Evolutionary conservation across 2,797 vertebrate genomes (phyloP).

Genomic region (Dallia pectoralis): DNA sequence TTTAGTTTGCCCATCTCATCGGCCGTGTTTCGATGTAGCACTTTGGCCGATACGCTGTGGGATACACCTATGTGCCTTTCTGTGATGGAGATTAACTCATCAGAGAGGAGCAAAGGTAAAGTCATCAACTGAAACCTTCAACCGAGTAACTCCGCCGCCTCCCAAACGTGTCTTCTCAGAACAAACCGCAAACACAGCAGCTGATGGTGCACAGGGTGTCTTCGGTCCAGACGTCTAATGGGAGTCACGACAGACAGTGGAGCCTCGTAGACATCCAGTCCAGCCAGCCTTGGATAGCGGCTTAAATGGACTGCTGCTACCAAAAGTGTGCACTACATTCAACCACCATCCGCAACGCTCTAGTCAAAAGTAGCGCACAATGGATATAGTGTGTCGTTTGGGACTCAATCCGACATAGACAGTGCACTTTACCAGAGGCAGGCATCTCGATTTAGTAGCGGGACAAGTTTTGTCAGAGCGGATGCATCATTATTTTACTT

Average conservation of each 20-base stretch:
- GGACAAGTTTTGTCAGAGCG: too few species aligned
- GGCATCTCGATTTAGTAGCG: too few species aligned
- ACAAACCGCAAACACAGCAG: neutral
- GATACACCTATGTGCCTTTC: neutral
- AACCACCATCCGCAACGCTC: too few species aligned
- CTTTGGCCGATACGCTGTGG: neutral
- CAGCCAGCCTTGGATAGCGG: too few species aligned
- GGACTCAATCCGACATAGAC: neutral
- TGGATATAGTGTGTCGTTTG: neutral
- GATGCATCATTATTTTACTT: too few species aligned
- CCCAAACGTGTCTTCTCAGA: neutral
- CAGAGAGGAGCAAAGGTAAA: neutral
- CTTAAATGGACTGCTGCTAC: too few species aligned
- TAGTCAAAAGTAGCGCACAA: too few species aligned
- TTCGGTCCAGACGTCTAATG: neutral
- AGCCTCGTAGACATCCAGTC: neutral
- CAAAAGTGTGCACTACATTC: too few species aligned
- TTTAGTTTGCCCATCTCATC: neutral
- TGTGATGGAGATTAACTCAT: neutral
- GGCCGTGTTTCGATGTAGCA: neutral
- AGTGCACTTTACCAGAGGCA: too few species aligned
- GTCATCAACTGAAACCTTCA: neutral
- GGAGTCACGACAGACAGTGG: neutral
- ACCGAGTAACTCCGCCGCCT: neutral
- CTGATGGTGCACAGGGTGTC: neutral